Percentiles rank a stretch among this genome's conserved stretches.
Conservation (phyloP, 2,113 vertebrate species). For the Eolophus roseicapilla region DNA sequence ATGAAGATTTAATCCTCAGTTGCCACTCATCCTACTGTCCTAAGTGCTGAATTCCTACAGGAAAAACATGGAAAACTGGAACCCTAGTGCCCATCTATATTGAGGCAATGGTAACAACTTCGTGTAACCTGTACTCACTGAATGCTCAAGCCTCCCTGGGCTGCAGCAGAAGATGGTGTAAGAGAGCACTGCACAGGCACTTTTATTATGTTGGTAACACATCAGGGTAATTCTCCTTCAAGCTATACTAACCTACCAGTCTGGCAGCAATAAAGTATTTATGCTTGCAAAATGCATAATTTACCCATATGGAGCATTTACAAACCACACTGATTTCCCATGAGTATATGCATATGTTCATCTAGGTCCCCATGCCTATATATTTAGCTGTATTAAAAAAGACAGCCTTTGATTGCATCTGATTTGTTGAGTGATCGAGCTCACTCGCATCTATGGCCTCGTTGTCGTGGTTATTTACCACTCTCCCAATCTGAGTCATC, state of each 20-base stretch:
- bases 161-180: not conserved
- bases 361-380: not conserved
- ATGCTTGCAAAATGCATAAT: slow-evolving; percentile 3
- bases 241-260: not conserved
- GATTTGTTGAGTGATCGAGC: not conserved
- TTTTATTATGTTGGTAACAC: not conserved
- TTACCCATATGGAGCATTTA: not conserved
- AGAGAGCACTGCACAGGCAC: not conserved
- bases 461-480: not conserved
- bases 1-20: not conserved
- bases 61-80: not conserved
- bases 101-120: not conserved
- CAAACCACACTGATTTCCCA: slow-evolving; percentile 7
- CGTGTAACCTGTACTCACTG: not conserved
- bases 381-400: not conserved
- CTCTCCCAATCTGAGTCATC: not conserved
- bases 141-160: not conserved
- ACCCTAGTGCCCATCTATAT: not conserved
- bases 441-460: not conserved
- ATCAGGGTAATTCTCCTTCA: not conserved
- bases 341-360: not conserved
- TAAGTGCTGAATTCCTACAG: not conserved
- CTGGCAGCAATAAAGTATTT: not conserved
- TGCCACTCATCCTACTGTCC: not conserved
- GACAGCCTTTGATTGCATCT: not conserved